phyloP scores from a whole-genome alignment of 2,113 vertebrate genomes.

The Macquaria ambigua region DNA sequence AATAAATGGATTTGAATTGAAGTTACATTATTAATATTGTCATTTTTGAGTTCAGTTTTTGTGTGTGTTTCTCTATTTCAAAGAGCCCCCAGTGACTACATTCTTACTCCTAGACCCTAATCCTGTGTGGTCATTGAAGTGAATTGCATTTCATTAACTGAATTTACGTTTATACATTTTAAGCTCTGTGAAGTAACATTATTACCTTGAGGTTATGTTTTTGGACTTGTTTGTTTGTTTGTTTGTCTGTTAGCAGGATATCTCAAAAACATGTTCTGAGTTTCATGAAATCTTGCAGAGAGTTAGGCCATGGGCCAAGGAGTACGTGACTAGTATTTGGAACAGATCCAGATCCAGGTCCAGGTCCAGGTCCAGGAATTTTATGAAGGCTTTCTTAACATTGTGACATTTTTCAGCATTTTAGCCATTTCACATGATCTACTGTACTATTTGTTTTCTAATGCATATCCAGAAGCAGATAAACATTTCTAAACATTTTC shows the following conservation, averaged over 20 bases:
- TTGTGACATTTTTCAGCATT: background rate
- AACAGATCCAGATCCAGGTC: background rate
- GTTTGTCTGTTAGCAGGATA: background rate
- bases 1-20: background rate
- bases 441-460: background rate
- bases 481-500: background rate
- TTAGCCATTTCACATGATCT: background rate
- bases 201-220: background rate
- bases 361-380: background rate
- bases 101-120: background rate
- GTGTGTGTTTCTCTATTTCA: background rate
- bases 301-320: background rate
- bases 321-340: background rate
- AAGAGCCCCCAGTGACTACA: background rate
- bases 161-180: background rate
- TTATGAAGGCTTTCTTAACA: background rate
- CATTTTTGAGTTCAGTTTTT: background rate
- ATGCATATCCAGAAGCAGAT: background rate
- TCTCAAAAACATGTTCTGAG: background rate
- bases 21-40: background rate
- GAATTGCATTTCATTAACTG: background rate
- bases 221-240: slow-evolving; percentile 1
- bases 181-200: background rate
- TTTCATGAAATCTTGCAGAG: background rate
- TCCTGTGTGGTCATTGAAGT: background rate